Conservation (phyloP, 1,140 invertebrate genomes). For the Macrocentrus cingulum region DNA sequence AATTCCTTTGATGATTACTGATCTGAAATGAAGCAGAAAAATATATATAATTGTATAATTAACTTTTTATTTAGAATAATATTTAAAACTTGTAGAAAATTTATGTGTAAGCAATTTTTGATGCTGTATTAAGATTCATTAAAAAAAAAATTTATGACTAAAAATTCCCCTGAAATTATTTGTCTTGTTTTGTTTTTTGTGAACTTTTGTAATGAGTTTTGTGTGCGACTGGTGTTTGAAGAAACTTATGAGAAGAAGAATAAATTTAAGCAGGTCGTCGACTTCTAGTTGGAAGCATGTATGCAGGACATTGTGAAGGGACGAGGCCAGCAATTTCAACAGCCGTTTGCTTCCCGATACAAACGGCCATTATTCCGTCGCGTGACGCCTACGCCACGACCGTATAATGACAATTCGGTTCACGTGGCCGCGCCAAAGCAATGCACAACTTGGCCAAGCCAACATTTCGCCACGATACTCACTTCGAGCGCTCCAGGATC, state of each 20-base stretch:
- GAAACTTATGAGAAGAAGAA: neutral
- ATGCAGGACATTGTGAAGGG: constrained; percentile 20
- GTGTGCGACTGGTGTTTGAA: too few relatives aligned
- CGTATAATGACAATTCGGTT: constrained; percentile 29
- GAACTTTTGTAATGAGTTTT: neutral
- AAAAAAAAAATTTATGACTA: constrained; percentile 1
- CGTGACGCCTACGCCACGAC: constrained; percentile 24
- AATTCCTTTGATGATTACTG: neutral
- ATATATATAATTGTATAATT: too few relatives aligned
- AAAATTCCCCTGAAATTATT: neutral
- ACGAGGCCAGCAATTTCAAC: constrained; percentile 28
- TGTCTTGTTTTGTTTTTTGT: neutral
- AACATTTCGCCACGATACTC: constrained; percentile 15
- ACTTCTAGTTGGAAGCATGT: constrained; percentile 15
- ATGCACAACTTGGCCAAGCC: constrained; percentile 18
- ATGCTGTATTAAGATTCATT: neutral
- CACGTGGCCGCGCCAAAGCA: constrained; percentile 27
- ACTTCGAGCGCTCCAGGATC: constrained; percentile 3
- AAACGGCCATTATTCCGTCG: constrained; percentile 29
- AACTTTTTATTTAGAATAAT: too few relatives aligned
- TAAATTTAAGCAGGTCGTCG: constrained; percentile 20
- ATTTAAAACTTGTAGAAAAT: too few relatives aligned
- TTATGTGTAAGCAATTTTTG: constrained; percentile 10
- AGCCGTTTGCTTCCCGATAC: constrained; percentile 24
- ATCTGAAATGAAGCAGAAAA: too few relatives aligned